Evolutionary conservation across 2,797 vertebrate species (phyloP), one percentile per base, ranked within the genome.

Genomic region (Gallinago nigripennis): DNA sequence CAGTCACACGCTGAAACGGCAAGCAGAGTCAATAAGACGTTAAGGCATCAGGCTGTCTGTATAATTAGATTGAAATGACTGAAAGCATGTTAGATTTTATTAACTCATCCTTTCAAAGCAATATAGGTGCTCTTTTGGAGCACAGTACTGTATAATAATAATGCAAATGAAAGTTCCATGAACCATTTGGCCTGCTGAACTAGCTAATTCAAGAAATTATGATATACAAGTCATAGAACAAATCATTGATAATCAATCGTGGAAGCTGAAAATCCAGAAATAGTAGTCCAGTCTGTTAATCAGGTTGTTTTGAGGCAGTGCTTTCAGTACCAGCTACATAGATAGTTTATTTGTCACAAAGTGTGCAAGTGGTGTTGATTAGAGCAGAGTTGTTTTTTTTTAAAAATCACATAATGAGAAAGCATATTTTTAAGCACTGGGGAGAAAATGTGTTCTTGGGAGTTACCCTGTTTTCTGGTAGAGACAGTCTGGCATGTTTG

Each of bases 31-130:
- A 35, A 0, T 43, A 15, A 56, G 31, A 13, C 11, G 2, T 18
- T 15, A 5, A 13, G 14, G 25, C 35, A 33, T 8, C 1, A 2
- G 23, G 6, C 0, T 0, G 48, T n/a, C 30, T 33, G 6, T 60
- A 21, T 86, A 12, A 51, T 68, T 50, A 4, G 11, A 56, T 93
- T 51, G 46, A 48, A 51, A 18, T 3, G 54, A 18, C 4, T 27
- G n/a, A 19, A 30, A 64, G 33, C 1, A 3, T 64, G 19, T 43
- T 45, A 58, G 66, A 16, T 53, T 69, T 41, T 13, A 48, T 45
- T 17, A 27, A 17, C 51, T 83, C 16, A 7, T 25, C 63, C 33
- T 54, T 72, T 20, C 46, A 35, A 21, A 86, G 66, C 41, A 33
- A 18, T 10, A 10, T 17, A 63, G 68, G 43, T 80, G n/a, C 69